phyloP scores from a whole-genome alignment of 1,140 invertebrate genomes.

The Cataglyphis hispanica region DNA sequence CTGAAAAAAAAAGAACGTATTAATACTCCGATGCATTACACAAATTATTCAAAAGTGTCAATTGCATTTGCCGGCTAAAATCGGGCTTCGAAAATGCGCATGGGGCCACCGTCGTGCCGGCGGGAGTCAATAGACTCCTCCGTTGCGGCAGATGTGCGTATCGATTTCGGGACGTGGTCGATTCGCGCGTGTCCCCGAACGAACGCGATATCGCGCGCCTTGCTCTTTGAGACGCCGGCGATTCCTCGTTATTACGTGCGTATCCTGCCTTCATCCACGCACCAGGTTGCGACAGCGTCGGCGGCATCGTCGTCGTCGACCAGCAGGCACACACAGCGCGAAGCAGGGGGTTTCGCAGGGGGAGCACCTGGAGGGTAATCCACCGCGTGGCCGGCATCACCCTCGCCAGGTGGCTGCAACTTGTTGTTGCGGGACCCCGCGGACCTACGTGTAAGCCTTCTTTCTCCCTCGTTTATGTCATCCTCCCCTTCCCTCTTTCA shows the following conservation, averaged over 20 bases:
- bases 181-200: constrained; percentile 74
- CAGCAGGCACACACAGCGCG: constrained; percentile 76
- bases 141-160: constrained; percentile 74
- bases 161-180: constrained; percentile 72
- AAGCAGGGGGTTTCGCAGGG: constrained; percentile 71
- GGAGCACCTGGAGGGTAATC: constrained; percentile 79
- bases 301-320: constrained; percentile 35
- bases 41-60: not conserved
- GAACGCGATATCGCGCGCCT: constrained; percentile 55
- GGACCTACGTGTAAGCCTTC: constrained; percentile 63
- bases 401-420: constrained; percentile 84
- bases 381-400: constrained; percentile 78
- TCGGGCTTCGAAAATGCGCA: constrained; percentile 38
- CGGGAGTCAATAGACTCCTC: constrained; percentile 71
- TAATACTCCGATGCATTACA: not conserved
- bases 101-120: not conserved
- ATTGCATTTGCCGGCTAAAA: constrained; percentile 19
- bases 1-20: not conserved
- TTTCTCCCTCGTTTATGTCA: constrained; percentile 33
- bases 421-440: constrained; percentile 79
- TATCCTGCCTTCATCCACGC: constrained; percentile 6
- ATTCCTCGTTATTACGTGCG: constrained; percentile 22
- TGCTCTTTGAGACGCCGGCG: constrained; percentile 56
- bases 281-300: constrained; percentile 11
- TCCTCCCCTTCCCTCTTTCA: too few relatives aligned